phyloP scores from a whole-genome alignment of 2,113 vertebrate genomes.

The Erinaceus europaeus region DNA sequence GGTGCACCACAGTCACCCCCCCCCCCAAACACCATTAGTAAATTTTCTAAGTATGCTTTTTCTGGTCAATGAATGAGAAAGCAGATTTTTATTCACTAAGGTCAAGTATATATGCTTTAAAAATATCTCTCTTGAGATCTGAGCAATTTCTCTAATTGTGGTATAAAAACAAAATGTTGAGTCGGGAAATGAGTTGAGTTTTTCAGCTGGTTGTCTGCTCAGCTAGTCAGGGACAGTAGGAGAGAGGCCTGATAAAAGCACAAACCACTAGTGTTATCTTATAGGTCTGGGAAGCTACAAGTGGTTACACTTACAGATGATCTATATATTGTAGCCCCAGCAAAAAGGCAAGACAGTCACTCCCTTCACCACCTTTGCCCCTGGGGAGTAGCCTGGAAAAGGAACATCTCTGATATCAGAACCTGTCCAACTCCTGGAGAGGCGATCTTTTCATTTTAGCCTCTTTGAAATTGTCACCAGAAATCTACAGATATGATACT shows the following conservation, averaged over 20 bases:
- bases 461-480: constrained; percentile 56
- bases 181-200: not conserved
- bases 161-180: not conserved
- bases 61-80: constrained; percentile 27
- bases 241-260: not conserved
- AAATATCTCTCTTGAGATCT: not conserved
- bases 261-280: not conserved
- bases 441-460: constrained; percentile 33
- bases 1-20: too few relatives aligned
- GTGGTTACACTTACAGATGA: not conserved
- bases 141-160: constrained; percentile 11
- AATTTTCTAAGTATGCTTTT: too few relatives aligned
- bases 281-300: not conserved
- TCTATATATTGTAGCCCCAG: not conserved
- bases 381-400: not conserved
- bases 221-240: not conserved
- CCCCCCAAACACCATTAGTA: too few relatives aligned
- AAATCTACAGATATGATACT: not conserved
- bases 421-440: not conserved
- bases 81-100: not conserved
- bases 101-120: not conserved
- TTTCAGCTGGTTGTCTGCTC: not conserved
- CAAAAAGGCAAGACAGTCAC: not conserved
- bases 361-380: not conserved
- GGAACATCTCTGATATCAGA: not conserved